Conservation (phyloP, 2,797 vertebrate genomes). For the Cichlasoma orientale region DNA sequence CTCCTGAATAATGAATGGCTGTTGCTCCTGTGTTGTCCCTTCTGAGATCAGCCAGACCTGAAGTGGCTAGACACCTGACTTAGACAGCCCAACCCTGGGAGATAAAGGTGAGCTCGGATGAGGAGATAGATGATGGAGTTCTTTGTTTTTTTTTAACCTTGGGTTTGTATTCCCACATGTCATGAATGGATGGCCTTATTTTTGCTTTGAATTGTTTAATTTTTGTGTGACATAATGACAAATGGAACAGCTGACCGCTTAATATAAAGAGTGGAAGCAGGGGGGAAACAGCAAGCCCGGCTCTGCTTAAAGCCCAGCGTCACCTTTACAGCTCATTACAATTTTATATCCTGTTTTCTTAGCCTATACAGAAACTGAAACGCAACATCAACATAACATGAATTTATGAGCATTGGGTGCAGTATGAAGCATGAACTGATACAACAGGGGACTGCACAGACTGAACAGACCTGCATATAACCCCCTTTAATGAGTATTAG, state of each 20-base stretch:
- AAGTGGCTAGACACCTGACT: slow-evolving; percentile 37
- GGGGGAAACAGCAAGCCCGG: neutral
- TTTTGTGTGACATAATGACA: neutral
- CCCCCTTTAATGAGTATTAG: neutral
- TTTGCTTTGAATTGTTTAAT: neutral
- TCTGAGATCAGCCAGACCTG: slow-evolving; percentile 31
- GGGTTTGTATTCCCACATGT: neutral
- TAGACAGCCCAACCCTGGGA: slow-evolving; percentile 1
- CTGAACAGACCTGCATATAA: neutral
- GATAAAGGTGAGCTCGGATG: neutral
- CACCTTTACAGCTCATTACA: neutral
- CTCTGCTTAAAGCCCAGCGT: neutral
- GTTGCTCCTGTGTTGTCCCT: slow-evolving; percentile 32
- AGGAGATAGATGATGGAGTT: neutral
- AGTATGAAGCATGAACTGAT: neutral
- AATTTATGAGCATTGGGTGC: neutral
- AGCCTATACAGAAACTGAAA: neutral
- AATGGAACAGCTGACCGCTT: neutral
- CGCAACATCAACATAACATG: neutral
- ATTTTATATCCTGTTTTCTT: neutral
- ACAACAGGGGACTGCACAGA: neutral
- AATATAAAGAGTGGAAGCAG: neutral
- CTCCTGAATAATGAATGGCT: slow-evolving; percentile 60
- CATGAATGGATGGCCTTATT: neutral
- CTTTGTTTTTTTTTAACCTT: neutral